phyloP scores from a whole-genome alignment of 1,140 invertebrate species.

The Sitodiplosis mosellana region DNA sequence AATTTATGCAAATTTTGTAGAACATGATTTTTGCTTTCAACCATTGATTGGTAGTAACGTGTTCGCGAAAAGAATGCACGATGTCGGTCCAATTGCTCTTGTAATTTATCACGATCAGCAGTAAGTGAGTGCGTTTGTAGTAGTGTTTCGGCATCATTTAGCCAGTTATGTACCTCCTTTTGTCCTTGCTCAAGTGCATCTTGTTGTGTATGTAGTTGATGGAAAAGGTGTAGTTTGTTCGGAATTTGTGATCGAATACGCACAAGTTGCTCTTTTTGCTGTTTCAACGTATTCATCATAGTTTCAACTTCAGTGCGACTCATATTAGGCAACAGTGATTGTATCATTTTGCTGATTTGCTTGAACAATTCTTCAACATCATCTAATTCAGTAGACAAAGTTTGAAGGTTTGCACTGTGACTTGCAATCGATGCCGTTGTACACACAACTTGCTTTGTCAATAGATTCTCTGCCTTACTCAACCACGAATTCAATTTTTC shows the following conservation, averaged over 20 bases:
- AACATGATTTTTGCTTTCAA: conserved; percentile 90
- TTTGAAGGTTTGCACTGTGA: conserved; percentile 61
- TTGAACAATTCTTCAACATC: conserved; percentile 80
- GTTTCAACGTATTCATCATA: conserved; percentile 78
- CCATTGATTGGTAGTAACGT: conserved; percentile 79
- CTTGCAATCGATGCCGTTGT: conserved; percentile 57
- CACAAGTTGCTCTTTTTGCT: conserved; percentile 72
- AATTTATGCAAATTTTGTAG: conserved; percentile 69
- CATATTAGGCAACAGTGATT: conserved; percentile 75
- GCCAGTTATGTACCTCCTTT: conserved; percentile 65
- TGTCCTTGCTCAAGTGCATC: conserved; percentile 76
- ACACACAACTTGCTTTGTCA: conserved; percentile 46
- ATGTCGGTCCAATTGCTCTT: conserved; percentile 59
- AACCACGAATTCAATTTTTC: conserved; percentile 64
- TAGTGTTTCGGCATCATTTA: conserved; percentile 62
- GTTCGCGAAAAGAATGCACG: conserved; percentile 75
- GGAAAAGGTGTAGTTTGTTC: conserved; percentile 55
- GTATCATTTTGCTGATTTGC: conserved; percentile 73
- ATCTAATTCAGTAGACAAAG: conserved; percentile 62
- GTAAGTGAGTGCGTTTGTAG: conserved; percentile 37
- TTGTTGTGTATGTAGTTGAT: conserved; percentile 74
- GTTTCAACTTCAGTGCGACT: conserved; percentile 73
- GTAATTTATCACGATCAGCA: conserved; percentile 51
- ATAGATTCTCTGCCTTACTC: conserved; percentile 46
- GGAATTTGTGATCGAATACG: conserved; percentile 63